Evolutionary conservation across 2,888 invertebrate genomes (phyloP).

Genomic region (Drosophila cognata): DNA sequence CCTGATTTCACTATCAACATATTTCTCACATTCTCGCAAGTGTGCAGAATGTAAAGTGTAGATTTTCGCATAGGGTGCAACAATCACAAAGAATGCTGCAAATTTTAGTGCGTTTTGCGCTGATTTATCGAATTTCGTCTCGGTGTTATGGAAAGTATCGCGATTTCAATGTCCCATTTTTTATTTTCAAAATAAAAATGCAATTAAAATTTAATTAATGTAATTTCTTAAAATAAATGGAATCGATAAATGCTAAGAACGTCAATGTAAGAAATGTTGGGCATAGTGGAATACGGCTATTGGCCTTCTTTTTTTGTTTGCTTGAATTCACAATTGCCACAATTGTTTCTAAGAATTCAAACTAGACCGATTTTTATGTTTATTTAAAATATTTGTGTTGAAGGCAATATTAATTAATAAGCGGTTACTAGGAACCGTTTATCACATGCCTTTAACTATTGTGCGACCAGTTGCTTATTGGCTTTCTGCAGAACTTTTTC

Average conservation of each 20-base stretch:
- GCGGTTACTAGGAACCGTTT: background rate
- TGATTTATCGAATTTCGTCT: background rate
- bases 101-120: background rate
- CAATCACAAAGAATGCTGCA: background rate
- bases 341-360: background rate
- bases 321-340: background rate
- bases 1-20: background rate
- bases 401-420: background rate
- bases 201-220: background rate
- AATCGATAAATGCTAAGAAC: background rate
- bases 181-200: background rate
- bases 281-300: background rate
- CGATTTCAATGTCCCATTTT: background rate
- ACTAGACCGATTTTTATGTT: background rate
- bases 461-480: conserved; percentile 7
- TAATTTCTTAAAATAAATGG: background rate
- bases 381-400: too few species aligned
- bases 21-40: background rate
- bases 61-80: background rate
- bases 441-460: conserved; percentile 7
- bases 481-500: conserved; percentile 19
- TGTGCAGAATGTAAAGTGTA: background rate
- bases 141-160: background rate
- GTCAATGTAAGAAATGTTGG: background rate
- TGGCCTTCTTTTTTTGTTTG: background rate